Conservation (phyloP, 2,888 invertebrate genomes). For the Epiblema foenella region DNA sequence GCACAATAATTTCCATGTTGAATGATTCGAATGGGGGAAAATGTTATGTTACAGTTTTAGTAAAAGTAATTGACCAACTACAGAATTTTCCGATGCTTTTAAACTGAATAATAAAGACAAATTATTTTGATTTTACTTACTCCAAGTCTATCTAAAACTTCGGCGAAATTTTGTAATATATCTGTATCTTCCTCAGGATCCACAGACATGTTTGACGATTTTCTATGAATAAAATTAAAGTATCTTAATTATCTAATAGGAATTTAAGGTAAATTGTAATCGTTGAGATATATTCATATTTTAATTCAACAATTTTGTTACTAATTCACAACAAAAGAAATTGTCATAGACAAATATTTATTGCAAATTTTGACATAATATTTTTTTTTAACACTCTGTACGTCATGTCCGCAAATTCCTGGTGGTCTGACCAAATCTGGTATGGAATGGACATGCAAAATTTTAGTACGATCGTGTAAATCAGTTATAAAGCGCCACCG, state of each 20-base stretch:
- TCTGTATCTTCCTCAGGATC: constrained; percentile 64
- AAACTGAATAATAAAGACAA: background rate
- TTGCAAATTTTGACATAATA: background rate
- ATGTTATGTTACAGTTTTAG: background rate
- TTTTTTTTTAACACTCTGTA: background rate
- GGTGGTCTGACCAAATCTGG: background rate
- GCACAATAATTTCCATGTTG: background rate
- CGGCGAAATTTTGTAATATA: constrained; percentile 62
- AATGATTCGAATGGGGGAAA: background rate
- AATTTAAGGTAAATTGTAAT: background rate
- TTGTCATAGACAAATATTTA: constrained; percentile 10
- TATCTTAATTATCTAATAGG: too few species aligned
- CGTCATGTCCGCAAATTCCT: background rate
- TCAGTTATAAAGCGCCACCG: background rate
- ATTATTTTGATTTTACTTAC: constrained; percentile 53
- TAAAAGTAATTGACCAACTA: background rate
- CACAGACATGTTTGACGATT: constrained; percentile 56
- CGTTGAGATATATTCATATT: background rate
- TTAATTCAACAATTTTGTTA: background rate
- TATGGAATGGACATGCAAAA: too few species aligned
- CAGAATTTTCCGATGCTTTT: background rate
- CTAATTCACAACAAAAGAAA: background rate
- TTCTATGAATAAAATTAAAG: background rate
- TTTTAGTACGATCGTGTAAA: constrained; percentile 14
- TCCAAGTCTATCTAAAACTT: constrained; percentile 64